Percentiles rank a stretch among this genome's conserved stretches.
Conservation (phyloP, 2,113 vertebrate species). For the Benitochromis conjunctus region DNA sequence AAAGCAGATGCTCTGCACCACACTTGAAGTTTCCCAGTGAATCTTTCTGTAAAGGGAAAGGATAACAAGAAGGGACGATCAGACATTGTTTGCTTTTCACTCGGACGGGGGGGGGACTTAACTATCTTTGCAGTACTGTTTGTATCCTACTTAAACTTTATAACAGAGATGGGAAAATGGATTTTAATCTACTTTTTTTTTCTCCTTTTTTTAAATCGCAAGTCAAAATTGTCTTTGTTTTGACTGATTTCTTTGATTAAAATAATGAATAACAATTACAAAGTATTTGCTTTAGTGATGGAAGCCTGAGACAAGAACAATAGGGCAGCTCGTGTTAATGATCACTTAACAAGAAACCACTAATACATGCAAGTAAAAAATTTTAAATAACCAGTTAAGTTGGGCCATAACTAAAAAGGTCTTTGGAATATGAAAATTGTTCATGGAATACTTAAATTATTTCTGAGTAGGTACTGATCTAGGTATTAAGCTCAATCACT, state of each 20-base stretch:
- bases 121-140: neutral
- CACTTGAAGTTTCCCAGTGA: slow-evolving; percentile 72
- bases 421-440: neutral
- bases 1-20: slow-evolving; percentile 88
- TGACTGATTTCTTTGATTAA: neutral
- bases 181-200: neutral
- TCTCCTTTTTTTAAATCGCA: neutral
- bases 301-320: rapidly evolving
- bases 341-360: neutral
- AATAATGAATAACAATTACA: neutral
- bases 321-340: neutral
- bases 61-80: neutral
- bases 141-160: neutral
- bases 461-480: neutral
- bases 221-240: neutral
- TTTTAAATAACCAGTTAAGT: neutral
- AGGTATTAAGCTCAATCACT: neutral
- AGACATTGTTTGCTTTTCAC: rapidly evolving
- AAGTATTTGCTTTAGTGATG: rapidly evolving
- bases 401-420: neutral
- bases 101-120: neutral
- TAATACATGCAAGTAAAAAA: neutral
- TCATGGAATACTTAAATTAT: neutral
- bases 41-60: slow-evolving; percentile 34
- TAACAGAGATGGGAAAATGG: neutral